Percentiles rank a stretch among this genome's conserved stretches.
These are phyloP conservation scores for Trissolcus japonicus DNA, from an alignment of 2,888 invertebrate genomes.

Conservation along the genomic window DNA sequence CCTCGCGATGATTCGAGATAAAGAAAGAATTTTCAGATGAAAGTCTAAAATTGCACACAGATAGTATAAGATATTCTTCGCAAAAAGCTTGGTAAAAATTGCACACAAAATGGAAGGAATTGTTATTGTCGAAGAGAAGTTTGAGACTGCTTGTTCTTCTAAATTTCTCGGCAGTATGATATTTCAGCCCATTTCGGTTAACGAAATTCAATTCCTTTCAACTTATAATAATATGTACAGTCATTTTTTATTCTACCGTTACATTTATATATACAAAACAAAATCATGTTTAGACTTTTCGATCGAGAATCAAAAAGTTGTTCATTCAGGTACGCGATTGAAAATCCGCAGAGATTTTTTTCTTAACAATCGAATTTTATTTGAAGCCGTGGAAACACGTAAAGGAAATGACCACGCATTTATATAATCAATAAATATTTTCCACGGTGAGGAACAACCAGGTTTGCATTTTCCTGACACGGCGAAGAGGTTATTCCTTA, in stretches of 20 bases:
- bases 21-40: not conserved
- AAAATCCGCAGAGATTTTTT: too few species aligned
- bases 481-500: too few species aligned
- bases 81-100: slow-evolving; percentile 9
- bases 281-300: too few species aligned
- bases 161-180: slow-evolving; percentile 22
- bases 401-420: too few species aligned
- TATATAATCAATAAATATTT: too few species aligned
- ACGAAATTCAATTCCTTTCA: not conserved
- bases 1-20: slow-evolving; percentile 14
- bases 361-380: too few species aligned
- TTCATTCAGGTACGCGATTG: too few species aligned
- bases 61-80: not conserved
- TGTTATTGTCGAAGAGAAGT: slow-evolving; percentile 32
- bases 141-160: slow-evolving; percentile 5
- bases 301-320: too few species aligned
- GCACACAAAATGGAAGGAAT: slow-evolving; percentile 33
- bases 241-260: too few species aligned
- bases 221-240: too few species aligned
- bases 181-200: not conserved
- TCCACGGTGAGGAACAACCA: too few species aligned
- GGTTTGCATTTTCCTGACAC: not conserved
- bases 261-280: not conserved
- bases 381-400: too few species aligned
- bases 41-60: not conserved